Evolutionary conservation across 2,797 vertebrate genomes (phyloP), one percentile per base, ranked within the genome.

Genomic region (Poliocrania exsul): DNA sequence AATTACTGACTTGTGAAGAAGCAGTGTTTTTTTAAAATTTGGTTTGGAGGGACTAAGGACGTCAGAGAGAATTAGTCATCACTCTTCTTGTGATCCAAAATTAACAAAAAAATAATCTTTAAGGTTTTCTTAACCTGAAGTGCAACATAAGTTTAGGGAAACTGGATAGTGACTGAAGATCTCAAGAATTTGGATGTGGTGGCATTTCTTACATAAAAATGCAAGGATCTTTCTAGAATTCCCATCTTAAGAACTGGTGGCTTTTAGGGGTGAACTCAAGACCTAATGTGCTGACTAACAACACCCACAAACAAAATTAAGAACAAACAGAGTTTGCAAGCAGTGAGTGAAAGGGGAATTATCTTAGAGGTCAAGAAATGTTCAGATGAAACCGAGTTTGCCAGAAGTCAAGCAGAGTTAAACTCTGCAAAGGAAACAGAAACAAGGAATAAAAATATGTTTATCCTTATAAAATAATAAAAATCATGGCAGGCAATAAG

Each of bases 71-170:
- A 40, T 73, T 84, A 74, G 38, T 87, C 81, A 87, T 93, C 33
- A 7, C 44, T 90, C 38, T 86, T 84, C 61, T 84, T 65, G 29
- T 21, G 37, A 51, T 90, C 78, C 86, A 96, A 95, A 94, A 40
- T 86, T 62, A 94, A 94, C 47, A 81, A 77, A 91, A 91, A 92
- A 84, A 9, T 29, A 81, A 16, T 37, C 66, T 90, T 60, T 29
- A 47, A 69, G n/a, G 44, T 96, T 96, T 93, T 88, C 71, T 90
- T 95, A 95, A 93, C 86, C 88, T 94, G 60, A 66, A 90, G 56
- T 70, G 40, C 51, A 77, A 28, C 62, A 11, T 23, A 79, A 66
- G 23, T 86, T 84, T 79, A 84, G 21, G 31, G 64, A 84, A 94
- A 80, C 44, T 70, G 65, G 83, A 84, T 40, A 62, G 62, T 92